Percentiles rank a stretch among this genome's conserved stretches.
Evolutionary conservation across 2,113 vertebrate genomes (phyloP).

Genomic region (Alces alces): DNA sequence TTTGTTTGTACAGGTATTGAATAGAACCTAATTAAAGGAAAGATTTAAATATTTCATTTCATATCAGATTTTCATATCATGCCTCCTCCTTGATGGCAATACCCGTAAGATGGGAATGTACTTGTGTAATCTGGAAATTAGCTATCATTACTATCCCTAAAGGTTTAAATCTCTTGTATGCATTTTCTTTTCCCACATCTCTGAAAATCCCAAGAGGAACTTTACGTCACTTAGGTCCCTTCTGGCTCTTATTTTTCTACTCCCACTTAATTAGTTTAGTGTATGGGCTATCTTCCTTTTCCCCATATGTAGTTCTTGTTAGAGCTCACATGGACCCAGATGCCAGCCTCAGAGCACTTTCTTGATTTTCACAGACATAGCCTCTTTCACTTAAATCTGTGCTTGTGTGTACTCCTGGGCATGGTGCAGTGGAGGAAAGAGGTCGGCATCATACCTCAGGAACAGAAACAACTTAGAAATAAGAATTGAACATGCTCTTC

Average conservation of each 20-base stretch:
- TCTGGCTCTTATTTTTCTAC: constrained; percentile 11
- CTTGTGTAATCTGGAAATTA: constrained; percentile 20
- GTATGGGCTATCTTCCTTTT: constrained; percentile 16
- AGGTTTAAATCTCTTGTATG: neutral
- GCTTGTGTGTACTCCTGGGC: neutral
- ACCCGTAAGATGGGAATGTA: neutral
- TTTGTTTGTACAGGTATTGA: neutral
- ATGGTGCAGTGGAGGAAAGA: neutral
- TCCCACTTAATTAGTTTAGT: constrained; percentile 32
- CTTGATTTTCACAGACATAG: neutral
- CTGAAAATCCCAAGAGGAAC: neutral
- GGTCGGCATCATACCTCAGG: neutral
- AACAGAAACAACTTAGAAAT: neutral
- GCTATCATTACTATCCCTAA: neutral
- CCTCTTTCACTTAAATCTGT: neutral
- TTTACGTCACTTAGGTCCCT: neutral
- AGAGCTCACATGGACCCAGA: neutral
- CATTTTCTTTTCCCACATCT: neutral
- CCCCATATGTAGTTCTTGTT: neutral
- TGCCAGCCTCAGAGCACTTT: neutral
- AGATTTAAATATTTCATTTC: constrained; percentile 4
- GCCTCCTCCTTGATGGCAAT: neutral
- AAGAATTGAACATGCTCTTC: neutral
- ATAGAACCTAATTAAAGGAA: neutral
- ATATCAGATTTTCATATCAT: neutral